Conservation (phyloP, 2,888 invertebrate genomes). For the Tenthredo amoena region DNA sequence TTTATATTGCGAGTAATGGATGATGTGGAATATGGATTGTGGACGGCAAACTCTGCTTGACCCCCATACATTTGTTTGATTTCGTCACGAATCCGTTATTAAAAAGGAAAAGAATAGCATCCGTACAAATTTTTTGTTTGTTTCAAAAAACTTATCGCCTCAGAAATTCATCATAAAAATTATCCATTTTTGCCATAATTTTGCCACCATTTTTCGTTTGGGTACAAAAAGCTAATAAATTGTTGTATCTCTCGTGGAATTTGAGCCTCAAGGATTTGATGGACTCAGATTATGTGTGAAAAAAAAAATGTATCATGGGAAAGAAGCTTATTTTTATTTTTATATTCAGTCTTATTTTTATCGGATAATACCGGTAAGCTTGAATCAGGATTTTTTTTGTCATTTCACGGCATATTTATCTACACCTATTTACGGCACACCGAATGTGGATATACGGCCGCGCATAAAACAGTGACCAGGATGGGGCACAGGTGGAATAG, state of each 20-base stretch:
- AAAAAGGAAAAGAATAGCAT: too few relatives aligned
- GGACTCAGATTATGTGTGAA: neutral
- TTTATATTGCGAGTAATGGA: too few relatives aligned
- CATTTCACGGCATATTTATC: slow-evolving; percentile 24
- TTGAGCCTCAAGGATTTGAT: neutral
- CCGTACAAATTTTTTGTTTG: neutral
- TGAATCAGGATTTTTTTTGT: neutral
- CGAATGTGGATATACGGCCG: slow-evolving; percentile 9
- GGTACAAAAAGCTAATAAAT: neutral
- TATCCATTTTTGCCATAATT: neutral
- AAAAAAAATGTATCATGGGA: neutral
- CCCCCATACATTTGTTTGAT: too few relatives aligned
- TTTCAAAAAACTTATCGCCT: neutral
- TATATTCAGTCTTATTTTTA: neutral
- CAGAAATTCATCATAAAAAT: neutral
- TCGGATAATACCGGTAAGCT: neutral
- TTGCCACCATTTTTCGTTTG: too few relatives aligned
- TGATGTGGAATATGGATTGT: too few relatives aligned
- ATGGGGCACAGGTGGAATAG: slow-evolving; percentile 46
- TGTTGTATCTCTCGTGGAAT: neutral
- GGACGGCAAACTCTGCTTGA: too few relatives aligned
- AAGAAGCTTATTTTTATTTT: neutral
- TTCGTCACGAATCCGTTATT: too few relatives aligned
- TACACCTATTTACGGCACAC: neutral
- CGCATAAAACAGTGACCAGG: slow-evolving; percentile 39